Percentiles rank a stretch among this genome's conserved stretches.
Conservation (phyloP, 2,888 invertebrate genomes). For the Nipponacmea schrenckii region DNA sequence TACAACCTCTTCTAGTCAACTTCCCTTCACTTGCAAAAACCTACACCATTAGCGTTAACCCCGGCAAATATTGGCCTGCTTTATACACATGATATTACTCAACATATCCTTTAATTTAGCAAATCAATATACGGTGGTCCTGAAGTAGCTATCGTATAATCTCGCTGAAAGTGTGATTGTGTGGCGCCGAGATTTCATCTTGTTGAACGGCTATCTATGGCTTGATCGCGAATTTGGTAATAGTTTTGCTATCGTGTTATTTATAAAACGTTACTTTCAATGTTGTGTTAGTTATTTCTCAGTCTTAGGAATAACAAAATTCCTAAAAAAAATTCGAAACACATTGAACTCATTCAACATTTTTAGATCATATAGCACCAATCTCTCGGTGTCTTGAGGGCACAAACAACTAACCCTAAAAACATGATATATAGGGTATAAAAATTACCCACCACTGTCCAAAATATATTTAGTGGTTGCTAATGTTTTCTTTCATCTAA, state of each 20-base stretch:
- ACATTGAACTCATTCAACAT: too few species aligned
- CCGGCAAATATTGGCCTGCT: background rate
- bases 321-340: too few species aligned
- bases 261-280: conserved; percentile 5
- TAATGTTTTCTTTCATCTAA: too few species aligned
- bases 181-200: conserved; percentile 19
- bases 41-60: background rate
- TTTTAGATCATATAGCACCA: too few species aligned
- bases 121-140: conserved; percentile 15
- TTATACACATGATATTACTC: background rate
- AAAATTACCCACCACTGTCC: too few species aligned
- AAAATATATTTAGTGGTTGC: too few species aligned
- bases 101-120: conserved; percentile 12
- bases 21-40: background rate
- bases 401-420: too few species aligned
- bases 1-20: background rate
- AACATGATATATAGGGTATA: too few species aligned
- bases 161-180: conserved; percentile 14
- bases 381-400: too few species aligned
- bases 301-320: too few species aligned
- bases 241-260: conserved; percentile 16
- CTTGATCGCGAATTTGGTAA: conserved; percentile 11
- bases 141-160: conserved; percentile 15
- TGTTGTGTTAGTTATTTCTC: too few species aligned
- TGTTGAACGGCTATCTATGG: conserved; percentile 12